phyloP scores from a whole-genome alignment of 2,797 vertebrate genomes.

The Acipenser ruthenus region DNA sequence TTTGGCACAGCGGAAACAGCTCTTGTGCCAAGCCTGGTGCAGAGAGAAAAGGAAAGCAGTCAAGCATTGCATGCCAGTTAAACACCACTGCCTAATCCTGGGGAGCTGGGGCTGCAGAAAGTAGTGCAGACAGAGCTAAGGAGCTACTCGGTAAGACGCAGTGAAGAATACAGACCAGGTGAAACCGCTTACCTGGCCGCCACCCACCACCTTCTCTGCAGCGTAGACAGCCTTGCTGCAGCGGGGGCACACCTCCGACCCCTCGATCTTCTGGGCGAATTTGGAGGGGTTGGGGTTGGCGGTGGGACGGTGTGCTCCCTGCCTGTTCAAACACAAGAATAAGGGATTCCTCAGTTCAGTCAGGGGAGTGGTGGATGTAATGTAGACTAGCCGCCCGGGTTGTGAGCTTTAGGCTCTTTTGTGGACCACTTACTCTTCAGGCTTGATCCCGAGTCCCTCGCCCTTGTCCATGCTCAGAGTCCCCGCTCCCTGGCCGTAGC shows the following conservation, averaged over 20 bases:
- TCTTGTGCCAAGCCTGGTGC: conserved; percentile 84
- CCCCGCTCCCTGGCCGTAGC: conserved; percentile 82
- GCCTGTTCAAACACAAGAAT: conserved; percentile 39
- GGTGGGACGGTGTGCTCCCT: conserved; percentile 61
- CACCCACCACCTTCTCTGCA: conserved; percentile 87
- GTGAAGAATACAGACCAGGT: not conserved
- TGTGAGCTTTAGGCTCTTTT: too few species aligned
- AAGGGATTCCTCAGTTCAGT: not conserved
- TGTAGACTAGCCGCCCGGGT: too few species aligned
- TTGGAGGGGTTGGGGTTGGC: conserved; percentile 74
- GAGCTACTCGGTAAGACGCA: not conserved
- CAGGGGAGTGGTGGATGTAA: not conserved
- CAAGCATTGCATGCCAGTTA: too few species aligned
- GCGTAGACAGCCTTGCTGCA: conserved; percentile 83
- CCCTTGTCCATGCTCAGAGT: conserved; percentile 86
- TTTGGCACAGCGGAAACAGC: conserved; percentile 83
- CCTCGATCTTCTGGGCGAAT: conserved; percentile 75
- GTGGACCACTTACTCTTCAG: conserved; percentile 63
- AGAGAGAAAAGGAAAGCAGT: not conserved
- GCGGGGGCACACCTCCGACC: conserved; percentile 77
- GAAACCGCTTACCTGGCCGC: conserved; percentile 69
- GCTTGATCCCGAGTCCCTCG: conserved; percentile 78
- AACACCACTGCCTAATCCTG: not conserved
- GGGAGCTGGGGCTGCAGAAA: not conserved
- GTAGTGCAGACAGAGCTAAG: too few species aligned